These are phyloP conservation scores for Eulemur coronatus DNA, from an alignment of 2,797 vertebrate species.

Conservation along the genomic window DNA sequence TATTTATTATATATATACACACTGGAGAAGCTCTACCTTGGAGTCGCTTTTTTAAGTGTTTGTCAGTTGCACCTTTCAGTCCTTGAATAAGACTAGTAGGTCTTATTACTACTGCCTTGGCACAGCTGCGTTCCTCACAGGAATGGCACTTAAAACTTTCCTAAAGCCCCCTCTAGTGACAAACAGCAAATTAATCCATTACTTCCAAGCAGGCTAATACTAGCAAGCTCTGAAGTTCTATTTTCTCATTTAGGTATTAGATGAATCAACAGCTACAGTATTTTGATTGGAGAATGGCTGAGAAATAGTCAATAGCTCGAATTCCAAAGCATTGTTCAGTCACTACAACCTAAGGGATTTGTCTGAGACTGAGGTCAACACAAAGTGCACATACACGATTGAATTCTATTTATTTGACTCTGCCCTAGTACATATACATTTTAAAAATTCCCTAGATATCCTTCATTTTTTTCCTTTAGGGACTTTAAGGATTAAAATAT, in stretches of 20 bases:
- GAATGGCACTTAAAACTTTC: not conserved
- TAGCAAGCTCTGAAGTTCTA: not conserved
- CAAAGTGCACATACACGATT: not conserved
- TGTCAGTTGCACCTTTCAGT: not conserved
- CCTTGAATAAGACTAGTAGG: not conserved
- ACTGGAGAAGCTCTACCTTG: not conserved
- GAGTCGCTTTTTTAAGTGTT: not conserved
- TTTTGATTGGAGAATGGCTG: not conserved
- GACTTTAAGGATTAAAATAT: conserved; percentile 8
- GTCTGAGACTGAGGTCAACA: not conserved
- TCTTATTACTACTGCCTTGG: not conserved
- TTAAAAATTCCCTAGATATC: not conserved
- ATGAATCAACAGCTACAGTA: not conserved
- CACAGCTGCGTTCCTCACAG: not conserved
- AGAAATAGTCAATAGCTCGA: not conserved
- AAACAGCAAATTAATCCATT: conserved; percentile 20
- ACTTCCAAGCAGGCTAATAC: not conserved
- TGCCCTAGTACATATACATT: not conserved
- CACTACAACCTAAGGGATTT: not conserved
- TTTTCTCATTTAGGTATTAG: not conserved
- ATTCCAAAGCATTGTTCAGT: not conserved
- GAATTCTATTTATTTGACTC: not conserved
- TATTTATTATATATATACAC: not conserved
- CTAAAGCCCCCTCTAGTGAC: conserved; percentile 69
- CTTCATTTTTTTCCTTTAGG: conserved; percentile 23